A percentile compares a stretch with the other conserved stretches of the same genome.
These are phyloP conservation scores for Stichodactyla mertensii DNA, from an alignment of 64 coral and sea anemone species.

Conservation along the genomic window DNA sequence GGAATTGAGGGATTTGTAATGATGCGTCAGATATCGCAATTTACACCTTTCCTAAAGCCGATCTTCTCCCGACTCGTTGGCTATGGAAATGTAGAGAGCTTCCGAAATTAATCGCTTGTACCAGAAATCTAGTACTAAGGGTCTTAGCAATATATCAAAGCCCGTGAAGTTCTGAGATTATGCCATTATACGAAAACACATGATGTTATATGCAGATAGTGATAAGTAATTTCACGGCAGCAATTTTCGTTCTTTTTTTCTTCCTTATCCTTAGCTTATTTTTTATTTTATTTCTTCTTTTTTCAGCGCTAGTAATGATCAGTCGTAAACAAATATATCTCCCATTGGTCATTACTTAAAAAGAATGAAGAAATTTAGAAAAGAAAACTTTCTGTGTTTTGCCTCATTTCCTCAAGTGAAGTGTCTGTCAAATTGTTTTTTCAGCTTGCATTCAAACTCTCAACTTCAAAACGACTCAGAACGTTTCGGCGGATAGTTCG, in stretches of 20 bases:
- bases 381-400: neutral
- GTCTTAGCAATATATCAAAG: neutral
- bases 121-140: neutral
- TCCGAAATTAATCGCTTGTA: neutral
- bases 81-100: neutral
- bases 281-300: neutral
- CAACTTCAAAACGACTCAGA: neutral
- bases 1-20: neutral
- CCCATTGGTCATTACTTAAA: neutral
- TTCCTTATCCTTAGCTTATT: neutral
- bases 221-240: neutral
- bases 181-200: neutral
- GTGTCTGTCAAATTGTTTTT: neutral
- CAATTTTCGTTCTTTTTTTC: neutral
- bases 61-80: neutral
- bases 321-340: neutral
- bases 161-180: too few species aligned
- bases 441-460: conserved; percentile 2
- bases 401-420: neutral
- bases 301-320: neutral
- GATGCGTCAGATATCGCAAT: neutral
- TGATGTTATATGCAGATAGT: neutral
- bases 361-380: neutral
- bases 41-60: neutral
- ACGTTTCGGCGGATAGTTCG: neutral